Percentiles rank a stretch among this genome's conserved stretches.
These are phyloP conservation scores for Lordiphosa mommai DNA, from an alignment of 1,140 invertebrate genomes.

Conservation along the genomic window DNA sequence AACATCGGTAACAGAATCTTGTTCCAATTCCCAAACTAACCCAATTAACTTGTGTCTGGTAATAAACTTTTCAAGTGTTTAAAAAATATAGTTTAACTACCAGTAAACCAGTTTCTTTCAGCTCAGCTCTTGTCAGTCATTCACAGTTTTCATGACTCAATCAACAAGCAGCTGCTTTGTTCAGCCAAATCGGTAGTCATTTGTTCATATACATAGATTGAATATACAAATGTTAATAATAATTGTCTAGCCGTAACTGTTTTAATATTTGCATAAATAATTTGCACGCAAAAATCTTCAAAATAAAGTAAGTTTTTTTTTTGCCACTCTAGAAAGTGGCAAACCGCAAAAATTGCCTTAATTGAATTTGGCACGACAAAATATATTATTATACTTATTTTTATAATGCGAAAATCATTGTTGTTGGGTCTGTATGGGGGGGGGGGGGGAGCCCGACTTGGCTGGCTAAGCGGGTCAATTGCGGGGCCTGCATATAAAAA, in stretches of 20 bases:
- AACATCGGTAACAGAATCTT: too few species aligned
- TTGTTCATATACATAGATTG: slow-evolving; percentile 17
- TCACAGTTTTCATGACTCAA: slow-evolving; percentile 29
- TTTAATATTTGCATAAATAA: slow-evolving; percentile 54
- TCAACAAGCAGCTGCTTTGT: slow-evolving; percentile 38
- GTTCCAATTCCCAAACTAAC: too few species aligned
- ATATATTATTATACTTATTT: slow-evolving; percentile 34
- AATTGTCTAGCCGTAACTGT: slow-evolving; percentile 7
- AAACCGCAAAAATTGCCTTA: slow-evolving; percentile 18
- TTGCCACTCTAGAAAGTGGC: slow-evolving; percentile 1
- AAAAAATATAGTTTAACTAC: slow-evolving; percentile 30
- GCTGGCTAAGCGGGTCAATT: slow-evolving; percentile 68
- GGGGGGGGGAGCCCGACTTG: too few species aligned
- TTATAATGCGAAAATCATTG: slow-evolving; percentile 53
- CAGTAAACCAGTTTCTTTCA: background rate
- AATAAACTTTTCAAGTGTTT: too few species aligned
- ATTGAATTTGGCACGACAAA: slow-evolving; percentile 49
- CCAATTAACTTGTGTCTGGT: too few species aligned
- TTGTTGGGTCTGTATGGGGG: slow-evolving; percentile 1
- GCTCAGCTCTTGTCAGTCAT: background rate
- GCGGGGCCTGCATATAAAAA: slow-evolving; percentile 19
- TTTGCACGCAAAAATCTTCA: slow-evolving; percentile 48
- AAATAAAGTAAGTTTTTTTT: slow-evolving; percentile 21
- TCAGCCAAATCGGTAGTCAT: slow-evolving; percentile 28
- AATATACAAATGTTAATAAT: background rate